Evolutionary conservation across 2,888 invertebrate species (phyloP).

Genomic region (Lithophane socia): DNA sequence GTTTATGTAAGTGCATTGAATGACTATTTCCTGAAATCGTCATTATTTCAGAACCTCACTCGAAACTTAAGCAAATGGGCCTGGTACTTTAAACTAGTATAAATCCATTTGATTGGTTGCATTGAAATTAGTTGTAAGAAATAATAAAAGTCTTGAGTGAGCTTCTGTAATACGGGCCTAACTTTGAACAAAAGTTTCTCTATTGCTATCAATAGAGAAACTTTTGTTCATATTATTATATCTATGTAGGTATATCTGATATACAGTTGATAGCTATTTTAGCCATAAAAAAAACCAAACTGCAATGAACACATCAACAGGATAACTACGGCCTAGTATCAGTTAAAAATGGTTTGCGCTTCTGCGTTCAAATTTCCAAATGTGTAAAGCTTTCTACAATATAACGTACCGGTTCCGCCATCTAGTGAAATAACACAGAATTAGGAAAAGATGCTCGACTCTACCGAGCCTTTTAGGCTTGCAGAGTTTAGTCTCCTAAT

Average conservation of each 20-base stretch:
- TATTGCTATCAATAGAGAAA: no score
- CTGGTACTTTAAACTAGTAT: not conserved
- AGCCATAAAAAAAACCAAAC: slow-evolving; percentile 25
- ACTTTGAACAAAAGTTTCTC: not conserved
- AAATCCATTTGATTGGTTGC: not conserved
- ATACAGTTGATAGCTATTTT: slow-evolving; percentile 12
- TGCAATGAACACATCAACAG: slow-evolving; percentile 33
- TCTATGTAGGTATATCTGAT: not conserved
- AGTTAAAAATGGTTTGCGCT: slow-evolving; percentile 5
- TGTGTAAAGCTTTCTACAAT: slow-evolving; percentile 5
- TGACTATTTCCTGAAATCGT: no score
- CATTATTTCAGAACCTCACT: no score
- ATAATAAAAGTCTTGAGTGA: not conserved
- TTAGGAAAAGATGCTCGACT: slow-evolving; percentile 30
- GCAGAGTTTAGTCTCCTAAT: not conserved
- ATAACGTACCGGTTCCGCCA: slow-evolving; percentile 47
- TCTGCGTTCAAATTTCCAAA: not conserved
- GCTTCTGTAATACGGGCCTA: not conserved
- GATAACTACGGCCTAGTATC: slow-evolving; percentile 16
- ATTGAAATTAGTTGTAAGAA: not conserved
- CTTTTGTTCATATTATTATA: not conserved
- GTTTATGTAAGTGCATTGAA: no score
- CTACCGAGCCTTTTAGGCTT: not conserved
- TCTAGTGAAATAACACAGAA: slow-evolving; percentile 32
- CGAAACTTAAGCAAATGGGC: not conserved